A percentile compares a stretch with the other conserved stretches of the same genome.
phyloP scores from a whole-genome alignment of 30 jellyfish, hydroid and myxozoan genomes.

The Sanderia malayensis region DNA sequence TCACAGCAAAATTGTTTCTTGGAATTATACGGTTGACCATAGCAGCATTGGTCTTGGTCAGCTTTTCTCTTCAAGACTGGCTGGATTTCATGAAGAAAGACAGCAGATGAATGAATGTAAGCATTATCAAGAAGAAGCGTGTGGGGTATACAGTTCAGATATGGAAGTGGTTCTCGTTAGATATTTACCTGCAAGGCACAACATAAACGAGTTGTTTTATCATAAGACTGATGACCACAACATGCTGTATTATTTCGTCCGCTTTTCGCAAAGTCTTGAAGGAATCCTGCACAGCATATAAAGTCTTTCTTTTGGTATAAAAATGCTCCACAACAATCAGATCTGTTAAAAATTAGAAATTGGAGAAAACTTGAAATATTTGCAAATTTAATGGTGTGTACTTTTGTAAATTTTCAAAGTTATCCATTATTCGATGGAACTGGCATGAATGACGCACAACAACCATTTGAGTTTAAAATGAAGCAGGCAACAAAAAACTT shows the following conservation, averaged over 20 bases:
- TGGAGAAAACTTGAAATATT: too few species aligned
- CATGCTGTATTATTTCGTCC: conserved; percentile 52
- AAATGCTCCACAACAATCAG: conserved; percentile 56
- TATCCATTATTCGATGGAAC: too few species aligned
- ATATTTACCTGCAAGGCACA: conserved; percentile 53
- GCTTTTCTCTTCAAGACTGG: conserved; percentile 29
- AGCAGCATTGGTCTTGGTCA: conserved; percentile 44
- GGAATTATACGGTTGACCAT: conserved; percentile 53
- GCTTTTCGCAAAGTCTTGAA: conserved; percentile 33
- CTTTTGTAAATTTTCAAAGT: too few species aligned
- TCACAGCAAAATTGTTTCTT: conserved; percentile 50
- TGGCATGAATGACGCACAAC: too few species aligned
- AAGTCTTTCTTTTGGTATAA: conserved; percentile 24
- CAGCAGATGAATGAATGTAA: too few species aligned
- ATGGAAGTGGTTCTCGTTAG: too few species aligned
- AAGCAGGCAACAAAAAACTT: too few species aligned
- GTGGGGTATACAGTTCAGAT: too few species aligned
- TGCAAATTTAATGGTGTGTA: too few species aligned
- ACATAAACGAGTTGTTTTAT: conserved; percentile 52
- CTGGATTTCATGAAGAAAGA: too few species aligned
- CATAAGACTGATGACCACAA: conserved; percentile 48
- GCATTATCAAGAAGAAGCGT: too few species aligned
- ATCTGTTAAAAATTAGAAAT: not conserved
- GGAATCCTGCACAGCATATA: conserved; percentile 64
- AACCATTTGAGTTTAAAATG: too few species aligned